A percentile compares a stretch with the other conserved stretches of the same genome.
Conservation (phyloP, 1,140 invertebrate genomes). For the Hyles euphorbiae region DNA sequence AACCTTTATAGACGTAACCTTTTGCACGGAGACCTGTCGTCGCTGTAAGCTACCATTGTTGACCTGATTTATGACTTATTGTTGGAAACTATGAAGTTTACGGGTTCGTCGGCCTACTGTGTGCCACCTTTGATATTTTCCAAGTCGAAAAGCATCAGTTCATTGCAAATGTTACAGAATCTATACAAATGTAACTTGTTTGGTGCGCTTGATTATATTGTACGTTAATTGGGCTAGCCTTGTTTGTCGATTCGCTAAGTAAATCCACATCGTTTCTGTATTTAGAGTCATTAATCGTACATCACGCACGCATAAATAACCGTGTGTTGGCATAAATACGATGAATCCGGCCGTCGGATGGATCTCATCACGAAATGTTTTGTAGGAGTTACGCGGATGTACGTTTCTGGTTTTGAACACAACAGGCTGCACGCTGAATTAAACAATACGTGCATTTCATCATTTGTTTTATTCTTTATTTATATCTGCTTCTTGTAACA, state of each 20-base stretch:
- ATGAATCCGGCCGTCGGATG: constrained; percentile 10
- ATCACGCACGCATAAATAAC: constrained; percentile 35
- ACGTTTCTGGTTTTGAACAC: no score
- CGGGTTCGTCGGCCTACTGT: constrained; percentile 22
- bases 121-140: constrained; percentile 15
- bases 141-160: neutral
- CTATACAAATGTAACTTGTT: neutral
- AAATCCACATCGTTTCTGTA: constrained; percentile 21
- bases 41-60: constrained; percentile 5
- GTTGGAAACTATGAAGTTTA: constrained; percentile 36
- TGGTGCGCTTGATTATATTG: constrained; percentile 1
- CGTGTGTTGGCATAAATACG: constrained; percentile 15
- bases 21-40: neutral
- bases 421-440: no score
- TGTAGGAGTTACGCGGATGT: no score
- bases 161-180: neutral
- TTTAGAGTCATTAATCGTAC: constrained; percentile 30
- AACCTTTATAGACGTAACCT: constrained; percentile 2
- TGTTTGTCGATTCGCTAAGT: constrained; percentile 5
- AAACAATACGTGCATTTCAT: no score
- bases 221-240: constrained; percentile 20
- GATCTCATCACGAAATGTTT: neutral
- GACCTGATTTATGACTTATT: constrained; percentile 41
- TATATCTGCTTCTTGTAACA: no score
- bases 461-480: no score